phyloP scores from a whole-genome alignment of 2,113 vertebrate genomes.

The Callipepla californica region DNA sequence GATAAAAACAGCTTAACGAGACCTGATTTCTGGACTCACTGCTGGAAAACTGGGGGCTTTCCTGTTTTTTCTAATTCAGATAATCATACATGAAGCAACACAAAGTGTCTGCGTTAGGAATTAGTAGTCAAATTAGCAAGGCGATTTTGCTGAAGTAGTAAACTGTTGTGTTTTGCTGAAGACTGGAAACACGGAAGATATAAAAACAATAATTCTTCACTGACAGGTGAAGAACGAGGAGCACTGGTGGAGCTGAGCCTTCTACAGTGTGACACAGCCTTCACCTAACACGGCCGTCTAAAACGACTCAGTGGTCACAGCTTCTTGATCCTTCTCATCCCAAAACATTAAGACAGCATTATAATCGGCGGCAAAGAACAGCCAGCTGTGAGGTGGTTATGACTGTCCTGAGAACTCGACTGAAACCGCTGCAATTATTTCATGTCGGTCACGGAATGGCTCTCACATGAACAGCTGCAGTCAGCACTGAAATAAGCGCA shows the following conservation, averaged over 20 bases:
- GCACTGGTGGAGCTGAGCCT: neutral
- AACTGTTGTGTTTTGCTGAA: neutral
- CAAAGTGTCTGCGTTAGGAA: neutral
- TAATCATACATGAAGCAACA: neutral
- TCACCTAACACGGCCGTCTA: neutral
- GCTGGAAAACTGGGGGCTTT: neutral
- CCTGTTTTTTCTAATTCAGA: neutral
- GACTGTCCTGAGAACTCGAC: neutral
- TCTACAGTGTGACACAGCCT: neutral
- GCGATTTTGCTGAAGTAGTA: neutral
- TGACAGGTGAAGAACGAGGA: neutral
- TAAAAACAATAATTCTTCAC: neutral
- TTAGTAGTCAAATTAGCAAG: neutral
- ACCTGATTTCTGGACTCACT: neutral
- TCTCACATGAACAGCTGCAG: neutral
- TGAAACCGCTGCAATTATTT: neutral
- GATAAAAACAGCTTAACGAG: neutral
- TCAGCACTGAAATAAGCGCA: neutral
- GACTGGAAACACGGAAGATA: neutral
- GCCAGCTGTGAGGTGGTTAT: neutral
- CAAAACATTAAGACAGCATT: neutral
- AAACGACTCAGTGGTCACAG: neutral
- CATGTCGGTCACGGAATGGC: neutral
- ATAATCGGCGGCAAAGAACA: neutral
- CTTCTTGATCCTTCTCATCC: neutral